Percentiles rank a stretch among this genome's conserved stretches.
These are phyloP conservation scores for Notospermus geniculatus DNA, from an alignment of 1,140 invertebrate genomes.

Conservation along the genomic window DNA sequence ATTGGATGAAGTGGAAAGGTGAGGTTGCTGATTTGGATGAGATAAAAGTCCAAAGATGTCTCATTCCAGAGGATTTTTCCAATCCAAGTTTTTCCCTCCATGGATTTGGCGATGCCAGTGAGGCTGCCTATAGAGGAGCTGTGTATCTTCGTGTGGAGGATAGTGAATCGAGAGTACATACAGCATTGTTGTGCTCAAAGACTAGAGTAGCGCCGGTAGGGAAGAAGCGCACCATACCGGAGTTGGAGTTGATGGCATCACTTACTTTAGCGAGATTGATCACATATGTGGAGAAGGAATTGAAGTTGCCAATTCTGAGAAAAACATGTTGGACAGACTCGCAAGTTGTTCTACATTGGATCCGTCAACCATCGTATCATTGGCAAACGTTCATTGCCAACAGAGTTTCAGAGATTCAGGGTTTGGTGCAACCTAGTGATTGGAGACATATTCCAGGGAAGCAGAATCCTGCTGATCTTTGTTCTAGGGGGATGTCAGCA, in stretches of 20 bases:
- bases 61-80: not conserved
- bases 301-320: not conserved
- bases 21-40: not conserved
- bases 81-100: not conserved
- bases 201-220: not conserved
- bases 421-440: not conserved
- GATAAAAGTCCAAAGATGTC: not conserved
- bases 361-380: not conserved
- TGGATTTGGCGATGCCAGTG: conserved; percentile 2
- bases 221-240: not conserved
- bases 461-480: too few species aligned
- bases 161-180: not conserved
- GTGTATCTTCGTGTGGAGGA: not conserved
- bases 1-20: not conserved
- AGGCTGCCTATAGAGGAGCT: not conserved
- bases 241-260: not conserved
- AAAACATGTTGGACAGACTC: not conserved
- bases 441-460: too few species aligned
- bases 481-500: too few species aligned
- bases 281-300: not conserved
- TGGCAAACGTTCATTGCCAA: too few species aligned
- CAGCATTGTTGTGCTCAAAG: not conserved
- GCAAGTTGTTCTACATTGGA: not conserved
- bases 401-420: not conserved
- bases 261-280: not conserved